Base-by-base conservation (phyloP, 2,888 invertebrate species). In the Athripsodes cinereus region DNA sequence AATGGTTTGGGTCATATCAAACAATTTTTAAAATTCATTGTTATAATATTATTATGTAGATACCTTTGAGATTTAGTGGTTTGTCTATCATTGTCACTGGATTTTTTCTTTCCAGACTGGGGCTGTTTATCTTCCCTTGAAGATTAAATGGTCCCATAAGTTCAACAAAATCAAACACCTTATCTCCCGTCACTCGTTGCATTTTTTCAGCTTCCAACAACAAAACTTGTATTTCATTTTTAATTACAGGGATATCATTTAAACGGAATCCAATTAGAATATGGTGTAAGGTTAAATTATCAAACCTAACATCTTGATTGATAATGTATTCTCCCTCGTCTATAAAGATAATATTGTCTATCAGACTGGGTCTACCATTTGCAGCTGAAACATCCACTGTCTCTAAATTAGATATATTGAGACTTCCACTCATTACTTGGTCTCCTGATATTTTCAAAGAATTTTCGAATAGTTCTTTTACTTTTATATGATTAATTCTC, bases 401-500 rank as follows among this genome's bases (percentile, higher is more conserved):
- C 53, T 57, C 53, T 19, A 61, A 26, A 20, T 6, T 22, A 11
- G 57, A 31, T 22, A 59, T 34, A 10, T 13, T 31, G 20, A 53
- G 16, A 8, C 16, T 16, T 67, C 40, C 62, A 52, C 59, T 72
- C 2, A 83, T 67, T 51, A 65, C 64, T 69, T 84, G 83, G 64
- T 78, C 66, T 1, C 78, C 81, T 1, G 64, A 64, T 19, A 71
- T 73, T 67, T 73, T 79, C 11, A 85, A 67, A 1, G 76, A 71
- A 62, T 75, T 72, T 53, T 75, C 69, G 21, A 74, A 60, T 22
- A 84, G 66, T 10, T 72, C 67, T 1, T 68, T 63, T 64, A 83
- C 70, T 55, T 70, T 69, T 2, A 76, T 66, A 10, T 72, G 71
- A 66, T 84, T 84, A 0, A 84, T 66, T 11, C 68, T 69, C n/a